Conservation (phyloP, 1,140 invertebrate species). For the Euglossa dilemma region DNA sequence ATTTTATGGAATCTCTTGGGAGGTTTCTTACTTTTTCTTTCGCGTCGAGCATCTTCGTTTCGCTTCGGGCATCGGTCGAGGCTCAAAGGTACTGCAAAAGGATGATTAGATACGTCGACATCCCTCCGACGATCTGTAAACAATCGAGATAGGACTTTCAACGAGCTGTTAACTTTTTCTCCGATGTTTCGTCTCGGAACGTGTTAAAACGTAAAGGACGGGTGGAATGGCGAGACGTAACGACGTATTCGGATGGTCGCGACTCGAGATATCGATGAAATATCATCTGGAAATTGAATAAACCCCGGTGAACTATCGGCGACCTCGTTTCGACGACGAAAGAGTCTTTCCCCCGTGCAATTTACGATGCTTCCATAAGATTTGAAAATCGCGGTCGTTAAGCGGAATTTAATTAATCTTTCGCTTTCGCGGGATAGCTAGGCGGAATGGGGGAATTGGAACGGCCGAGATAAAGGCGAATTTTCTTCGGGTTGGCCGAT, state of each 20-base stretch:
- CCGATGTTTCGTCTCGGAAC: too few relatives aligned
- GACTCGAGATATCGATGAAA: neutral
- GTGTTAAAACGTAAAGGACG: too few relatives aligned
- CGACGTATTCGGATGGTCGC: neutral
- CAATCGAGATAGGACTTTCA: neutral
- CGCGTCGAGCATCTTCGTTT: too few relatives aligned
- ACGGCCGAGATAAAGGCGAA: neutral
- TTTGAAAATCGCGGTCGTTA: neutral
- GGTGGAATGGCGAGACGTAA: neutral
- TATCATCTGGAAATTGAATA: neutral
- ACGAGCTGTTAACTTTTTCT: neutral
- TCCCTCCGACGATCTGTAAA: slow-evolving; percentile 71
- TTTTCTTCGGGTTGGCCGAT: neutral
- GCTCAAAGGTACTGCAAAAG: slow-evolving; percentile 74
- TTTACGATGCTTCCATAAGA: neutral
- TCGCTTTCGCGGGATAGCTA: neutral
- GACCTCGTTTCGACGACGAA: too few relatives aligned
- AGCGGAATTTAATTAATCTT: slow-evolving; percentile 11
- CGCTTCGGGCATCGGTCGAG: neutral
- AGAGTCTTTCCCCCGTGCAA: neutral
- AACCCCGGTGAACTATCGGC: too few relatives aligned
- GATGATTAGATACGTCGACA: slow-evolving; percentile 77
- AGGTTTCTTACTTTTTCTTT: neutral
- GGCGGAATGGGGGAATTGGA: neutral
- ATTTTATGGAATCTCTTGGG: neutral